Conservation (phyloP, 2,797 vertebrate species). For the Sus cebifrons region DNA sequence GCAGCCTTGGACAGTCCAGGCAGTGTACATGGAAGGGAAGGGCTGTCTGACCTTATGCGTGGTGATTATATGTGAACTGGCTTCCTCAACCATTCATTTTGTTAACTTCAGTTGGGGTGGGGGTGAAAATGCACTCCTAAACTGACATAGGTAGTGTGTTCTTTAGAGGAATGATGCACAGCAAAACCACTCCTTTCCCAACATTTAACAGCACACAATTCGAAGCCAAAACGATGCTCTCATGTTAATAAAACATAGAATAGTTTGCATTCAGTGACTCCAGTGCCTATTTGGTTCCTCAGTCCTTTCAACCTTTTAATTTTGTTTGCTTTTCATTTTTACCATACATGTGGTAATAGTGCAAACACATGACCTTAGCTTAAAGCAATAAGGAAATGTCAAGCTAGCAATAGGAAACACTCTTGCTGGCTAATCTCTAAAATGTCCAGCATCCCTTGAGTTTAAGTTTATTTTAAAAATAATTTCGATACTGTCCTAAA, state of each 20-base stretch:
- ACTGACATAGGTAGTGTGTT: neutral
- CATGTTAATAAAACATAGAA: neutral
- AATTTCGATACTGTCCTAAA: conserved; percentile 38
- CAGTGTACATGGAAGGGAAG: neutral
- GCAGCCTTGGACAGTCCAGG: neutral
- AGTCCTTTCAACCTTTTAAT: neutral
- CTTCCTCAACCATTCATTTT: neutral
- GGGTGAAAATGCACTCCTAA: neutral
- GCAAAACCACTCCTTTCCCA: neutral
- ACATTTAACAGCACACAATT: neutral
- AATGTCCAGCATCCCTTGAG: conserved; percentile 8
- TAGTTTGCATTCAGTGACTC: neutral
- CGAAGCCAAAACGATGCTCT: neutral
- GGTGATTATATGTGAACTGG: neutral
- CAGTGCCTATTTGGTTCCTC: neutral
- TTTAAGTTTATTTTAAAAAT: conserved; percentile 43
- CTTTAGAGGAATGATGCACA: neutral
- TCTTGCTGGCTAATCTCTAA: neutral
- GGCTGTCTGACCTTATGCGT: neutral
- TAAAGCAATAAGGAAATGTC: neutral
- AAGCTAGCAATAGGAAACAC: neutral
- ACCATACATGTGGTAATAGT: neutral
- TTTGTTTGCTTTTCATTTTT: conserved; percentile 49
- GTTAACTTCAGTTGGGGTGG: neutral
- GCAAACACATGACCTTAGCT: neutral